Conservation (phyloP, 2,113 vertebrate species). For the Spermophilus dauricus region DNA sequence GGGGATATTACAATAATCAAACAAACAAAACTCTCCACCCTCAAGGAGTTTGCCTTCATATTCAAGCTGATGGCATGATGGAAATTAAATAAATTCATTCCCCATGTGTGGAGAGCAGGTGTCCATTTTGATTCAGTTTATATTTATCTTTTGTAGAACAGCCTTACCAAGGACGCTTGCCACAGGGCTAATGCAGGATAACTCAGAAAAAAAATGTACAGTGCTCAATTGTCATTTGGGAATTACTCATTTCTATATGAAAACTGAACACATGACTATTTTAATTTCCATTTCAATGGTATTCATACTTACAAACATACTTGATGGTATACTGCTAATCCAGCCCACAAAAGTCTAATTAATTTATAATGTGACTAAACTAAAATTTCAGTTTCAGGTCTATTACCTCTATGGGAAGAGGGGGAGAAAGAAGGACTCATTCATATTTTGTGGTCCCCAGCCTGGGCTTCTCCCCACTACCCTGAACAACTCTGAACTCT, state of each 20-base stretch:
- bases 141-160: neutral
- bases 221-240: neutral
- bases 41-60: neutral
- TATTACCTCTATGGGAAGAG: too few relatives aligned
- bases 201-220: neutral
- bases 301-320: neutral
- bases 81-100: neutral
- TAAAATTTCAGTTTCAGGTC: neutral
- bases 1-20: neutral
- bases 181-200: neutral
- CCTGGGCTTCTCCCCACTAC: neutral
- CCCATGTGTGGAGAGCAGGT: accelerated
- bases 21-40: neutral
- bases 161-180: neutral
- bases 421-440: neutral
- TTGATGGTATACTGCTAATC: neutral
- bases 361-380: neutral
- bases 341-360: neutral
- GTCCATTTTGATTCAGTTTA: neutral
- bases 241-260: neutral
- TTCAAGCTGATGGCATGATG: neutral
- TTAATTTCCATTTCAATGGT: neutral
- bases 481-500: neutral
- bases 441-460: too few relatives aligned
- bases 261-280: neutral